Evolutionary conservation across 2,797 vertebrate species (phyloP), one percentile per base, ranked within the genome.

Genomic region (Darevskia mixta): DNA sequence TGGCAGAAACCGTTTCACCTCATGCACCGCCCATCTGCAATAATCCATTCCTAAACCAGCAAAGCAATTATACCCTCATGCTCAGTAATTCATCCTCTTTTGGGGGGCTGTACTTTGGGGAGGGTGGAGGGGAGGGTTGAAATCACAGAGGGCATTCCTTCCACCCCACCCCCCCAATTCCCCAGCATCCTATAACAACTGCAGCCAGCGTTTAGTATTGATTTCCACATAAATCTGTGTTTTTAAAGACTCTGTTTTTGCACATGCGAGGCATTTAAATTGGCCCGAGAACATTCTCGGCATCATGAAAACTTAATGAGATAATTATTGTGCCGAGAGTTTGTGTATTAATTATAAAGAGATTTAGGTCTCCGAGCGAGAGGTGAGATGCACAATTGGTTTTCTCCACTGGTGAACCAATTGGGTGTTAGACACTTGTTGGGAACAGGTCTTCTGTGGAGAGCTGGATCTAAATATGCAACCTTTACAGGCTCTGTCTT

Each of bases 221-320:
- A 95, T 94, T 95, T 94, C 91, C 93, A 93, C 94, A 90, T 93
- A 92, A 93, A 87, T 43, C 90, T 92, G 85, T 87, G 83, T 87
- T 95, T 96, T 91, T 91, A 73, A 80, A 93, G 91, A 27, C 77
- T 91, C 85, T 88, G 83, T 92, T 81, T 55, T 94, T 93, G 90
- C 87, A 79, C 91, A 91, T 41, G 15, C 41, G 67, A 81, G 29
- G 90, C 94, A 92, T 90, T 91, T 67, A 92, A 94, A 94, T 90
- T 71, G 86, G 93, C 90, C 92, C 93, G 90, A 86, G 90, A 92
- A 94, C 92, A 94, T 87, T 91, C 89, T 43, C 79, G 79, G 77
- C 87, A 90, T 94, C 8, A 78, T 86, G 90, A 92, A 94, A 89
- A 92, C 95, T 92, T 90, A 88, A 72, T 92, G 92, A 87, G 93